Evolutionary conservation across 1,140 invertebrate genomes (phyloP).

Genomic region (Drosophila truncata): DNA sequence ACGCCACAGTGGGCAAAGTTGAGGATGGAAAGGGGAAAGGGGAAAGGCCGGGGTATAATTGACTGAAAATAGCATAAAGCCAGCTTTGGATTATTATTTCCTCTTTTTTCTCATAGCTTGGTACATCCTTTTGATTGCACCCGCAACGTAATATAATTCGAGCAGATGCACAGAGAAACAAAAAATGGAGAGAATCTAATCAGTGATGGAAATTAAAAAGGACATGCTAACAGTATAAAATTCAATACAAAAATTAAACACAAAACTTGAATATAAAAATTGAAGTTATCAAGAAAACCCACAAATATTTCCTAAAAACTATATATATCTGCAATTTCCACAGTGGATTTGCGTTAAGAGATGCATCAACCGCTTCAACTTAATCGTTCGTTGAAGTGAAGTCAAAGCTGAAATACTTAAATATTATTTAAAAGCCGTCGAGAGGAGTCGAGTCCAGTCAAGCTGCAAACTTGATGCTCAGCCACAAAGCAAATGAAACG

Average conservation of each 20-base stretch:
- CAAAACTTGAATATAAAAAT: background rate
- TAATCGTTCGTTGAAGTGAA: constrained; percentile 52
- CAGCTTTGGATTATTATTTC: constrained; percentile 35
- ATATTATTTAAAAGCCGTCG: constrained; percentile 62
- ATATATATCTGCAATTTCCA: background rate
- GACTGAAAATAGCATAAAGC: constrained; percentile 71
- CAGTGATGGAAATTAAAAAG: background rate
- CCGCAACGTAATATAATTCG: constrained; percentile 48
- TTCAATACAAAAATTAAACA: background rate
- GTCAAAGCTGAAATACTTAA: constrained; percentile 26
- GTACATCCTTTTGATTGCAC: constrained; percentile 41
- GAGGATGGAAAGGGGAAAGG: constrained; percentile 16
- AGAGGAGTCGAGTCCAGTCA: constrained; percentile 31
- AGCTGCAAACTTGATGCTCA: constrained; percentile 29
- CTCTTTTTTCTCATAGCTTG: constrained; percentile 5
- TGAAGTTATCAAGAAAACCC: no score
- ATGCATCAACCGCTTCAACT: constrained; percentile 8
- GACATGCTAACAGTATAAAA: no score
- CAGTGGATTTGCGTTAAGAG: background rate
- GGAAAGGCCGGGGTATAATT: constrained; percentile 59
- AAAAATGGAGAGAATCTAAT: constrained; percentile 18
- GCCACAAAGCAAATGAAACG: constrained; percentile 72
- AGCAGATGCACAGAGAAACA: constrained; percentile 29
- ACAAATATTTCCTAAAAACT: background rate
- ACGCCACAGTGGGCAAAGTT: background rate